Base-by-base conservation (phyloP, 2,888 invertebrate genomes). In the Serrognathus titanus region DNA sequence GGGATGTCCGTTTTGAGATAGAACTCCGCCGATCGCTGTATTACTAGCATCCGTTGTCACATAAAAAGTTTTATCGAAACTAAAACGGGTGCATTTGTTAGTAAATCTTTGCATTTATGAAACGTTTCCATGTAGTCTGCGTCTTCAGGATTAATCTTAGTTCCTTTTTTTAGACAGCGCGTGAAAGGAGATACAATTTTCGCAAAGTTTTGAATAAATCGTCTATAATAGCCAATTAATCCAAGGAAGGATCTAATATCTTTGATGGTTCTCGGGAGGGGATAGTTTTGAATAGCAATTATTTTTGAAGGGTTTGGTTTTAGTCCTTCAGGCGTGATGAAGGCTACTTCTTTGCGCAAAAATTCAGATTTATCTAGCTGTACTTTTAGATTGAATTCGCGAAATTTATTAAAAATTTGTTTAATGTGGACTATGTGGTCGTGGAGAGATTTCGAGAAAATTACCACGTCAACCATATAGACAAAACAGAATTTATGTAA, bases 1-100 rank as follows among this genome's bases (percentile, higher is more conserved):
- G 61, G 51, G 0, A 79, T 47, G 47, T 45, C 48, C 38, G 24
- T 55, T 53, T 57, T 65, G 60, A 1, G 62, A 62, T 24, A 64
- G 43, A n/a, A 65, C 59, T 8, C 53, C 53, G 6, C 63, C 61
- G 12, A 63, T 58, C 2, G 60, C 61, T 31, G 48, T 16, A 24
- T 55, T 48, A 8, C 50, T 46, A 10, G 60, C 61, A 38, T 62
- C 61, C 9, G 60, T 63, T 3, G 58, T 60, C 35, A 62, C 10
- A 13, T 31, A 6, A 54, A 63, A 63, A 37, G 51, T n/a, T 52
- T 62, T 51, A 5, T 52, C 35, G 50, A 63, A 63, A 41, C 13
- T 13, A 60, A 37, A 3, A 63, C 41, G 10, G 59, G 61, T 1
- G 49, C 51, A 13, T 58, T 58, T 0, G 48, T 45, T n/a, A 61